These are phyloP conservation scores for Apeltes quadracus DNA, from an alignment of 2,113 vertebrate genomes.

Conservation along the genomic window DNA sequence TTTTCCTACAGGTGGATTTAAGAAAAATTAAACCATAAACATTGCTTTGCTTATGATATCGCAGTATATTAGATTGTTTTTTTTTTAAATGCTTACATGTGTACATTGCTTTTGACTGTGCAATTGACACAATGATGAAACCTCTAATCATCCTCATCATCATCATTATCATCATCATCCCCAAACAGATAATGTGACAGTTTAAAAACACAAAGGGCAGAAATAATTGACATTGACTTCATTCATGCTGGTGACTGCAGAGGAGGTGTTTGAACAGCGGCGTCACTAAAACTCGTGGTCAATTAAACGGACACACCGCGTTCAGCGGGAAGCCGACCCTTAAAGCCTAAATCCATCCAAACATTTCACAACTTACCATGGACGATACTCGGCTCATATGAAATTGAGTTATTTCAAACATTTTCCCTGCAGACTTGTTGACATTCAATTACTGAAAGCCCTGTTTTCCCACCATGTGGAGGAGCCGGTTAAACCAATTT, in stretches of 20 bases:
- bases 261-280: constrained; percentile 23
- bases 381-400: too few relatives aligned
- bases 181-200: background rate
- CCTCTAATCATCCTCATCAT: background rate
- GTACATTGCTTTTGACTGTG: background rate
- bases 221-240: background rate
- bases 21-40: too few relatives aligned
- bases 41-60: too few relatives aligned
- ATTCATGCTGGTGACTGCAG: constrained; percentile 1
- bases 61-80: too few relatives aligned
- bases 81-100: too few relatives aligned
- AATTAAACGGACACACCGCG: constrained; percentile 32
- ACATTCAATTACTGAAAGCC: background rate
- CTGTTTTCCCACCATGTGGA: background rate
- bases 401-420: too few relatives aligned
- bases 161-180: background rate
- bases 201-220: constrained; percentile 2
- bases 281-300: constrained; percentile 45
- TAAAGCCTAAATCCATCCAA: background rate
- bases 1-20: too few relatives aligned
- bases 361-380: too few relatives aligned
- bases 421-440: too few relatives aligned
- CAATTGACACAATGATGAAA: background rate
- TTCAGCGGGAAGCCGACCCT: constrained; percentile 18
- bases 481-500: background rate